These are phyloP conservation scores for Chrysochloris asiatica DNA, from an alignment of 2,113 vertebrate species.

Conservation along the genomic window DNA sequence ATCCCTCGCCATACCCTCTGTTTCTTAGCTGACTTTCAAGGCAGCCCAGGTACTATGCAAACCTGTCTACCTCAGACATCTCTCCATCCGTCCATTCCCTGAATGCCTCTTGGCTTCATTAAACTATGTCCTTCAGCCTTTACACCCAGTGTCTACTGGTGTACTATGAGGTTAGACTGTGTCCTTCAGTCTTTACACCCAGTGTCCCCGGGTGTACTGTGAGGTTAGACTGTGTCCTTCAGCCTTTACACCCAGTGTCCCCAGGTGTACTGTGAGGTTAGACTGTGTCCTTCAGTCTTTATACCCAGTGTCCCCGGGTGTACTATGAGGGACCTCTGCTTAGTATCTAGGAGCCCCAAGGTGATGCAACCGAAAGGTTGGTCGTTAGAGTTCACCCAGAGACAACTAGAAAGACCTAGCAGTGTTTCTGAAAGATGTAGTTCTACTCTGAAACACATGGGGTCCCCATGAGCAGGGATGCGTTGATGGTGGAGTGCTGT, in stretches of 20 bases:
- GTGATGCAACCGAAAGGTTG: neutral
- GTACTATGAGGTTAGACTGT: too few relatives aligned
- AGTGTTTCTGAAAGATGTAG: neutral
- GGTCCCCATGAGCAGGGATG: neutral
- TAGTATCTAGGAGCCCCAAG: neutral
- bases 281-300: neutral
- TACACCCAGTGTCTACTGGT: neutral
- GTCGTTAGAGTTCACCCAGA: neutral
- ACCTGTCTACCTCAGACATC: neutral
- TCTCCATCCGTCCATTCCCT: neutral
- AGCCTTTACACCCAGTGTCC: too few relatives aligned
- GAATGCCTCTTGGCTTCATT: too few relatives aligned
- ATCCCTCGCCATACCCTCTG: neutral
- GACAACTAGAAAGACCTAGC: neutral
- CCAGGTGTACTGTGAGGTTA: too few relatives aligned
- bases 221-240: too few relatives aligned
- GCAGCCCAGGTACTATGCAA: neutral
- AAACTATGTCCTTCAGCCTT: neutral
- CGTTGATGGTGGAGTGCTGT: too few relatives aligned
- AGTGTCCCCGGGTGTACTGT: too few relatives aligned
- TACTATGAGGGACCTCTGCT: neutral
- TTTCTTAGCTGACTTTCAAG: neutral
- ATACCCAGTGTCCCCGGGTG: neutral
- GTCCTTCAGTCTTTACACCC: too few relatives aligned
- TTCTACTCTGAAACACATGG: neutral